Conservation (phyloP, 2,888 invertebrate genomes). For the Pammene aurita region DNA sequence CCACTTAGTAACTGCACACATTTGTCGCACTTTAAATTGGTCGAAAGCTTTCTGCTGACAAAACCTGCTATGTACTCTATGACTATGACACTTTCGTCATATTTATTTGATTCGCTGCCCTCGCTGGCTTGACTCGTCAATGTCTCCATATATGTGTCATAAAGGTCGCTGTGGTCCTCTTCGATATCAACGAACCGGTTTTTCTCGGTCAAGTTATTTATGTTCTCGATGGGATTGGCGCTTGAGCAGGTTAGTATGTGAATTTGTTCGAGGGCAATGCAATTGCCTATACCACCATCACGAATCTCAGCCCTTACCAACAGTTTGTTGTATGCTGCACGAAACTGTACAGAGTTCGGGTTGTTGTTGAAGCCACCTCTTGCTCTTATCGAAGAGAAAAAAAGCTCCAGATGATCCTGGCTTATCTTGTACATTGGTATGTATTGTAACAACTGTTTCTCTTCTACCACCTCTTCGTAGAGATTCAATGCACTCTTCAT, state of each 20-base stretch:
- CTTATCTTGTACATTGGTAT: constrained; percentile 41
- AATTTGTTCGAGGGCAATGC: background rate
- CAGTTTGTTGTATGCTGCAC: too few species aligned
- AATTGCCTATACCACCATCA: too few species aligned
- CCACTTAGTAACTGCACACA: constrained; percentile 12
- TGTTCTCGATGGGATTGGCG: constrained; percentile 23
- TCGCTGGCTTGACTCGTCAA: too few species aligned
- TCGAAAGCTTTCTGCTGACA: constrained; percentile 9
- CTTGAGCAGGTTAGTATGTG: constrained; percentile 35
- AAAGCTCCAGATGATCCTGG: constrained; percentile 43
- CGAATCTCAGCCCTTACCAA: too few species aligned
- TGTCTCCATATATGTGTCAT: too few species aligned
- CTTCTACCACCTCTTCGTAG: constrained; percentile 31
- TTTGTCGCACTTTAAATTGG: constrained; percentile 9
- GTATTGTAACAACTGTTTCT: constrained; percentile 29
- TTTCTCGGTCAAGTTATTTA: constrained; percentile 32
- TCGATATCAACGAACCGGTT: background rate
- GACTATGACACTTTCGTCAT: background rate
- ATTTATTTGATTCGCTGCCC: too few species aligned
- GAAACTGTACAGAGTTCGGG: too few species aligned
- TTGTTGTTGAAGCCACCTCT: too few species aligned
- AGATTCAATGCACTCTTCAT: constrained; percentile 44
- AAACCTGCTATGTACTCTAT: constrained; percentile 29
- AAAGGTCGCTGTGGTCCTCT: too few species aligned
- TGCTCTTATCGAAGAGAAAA: constrained; percentile 43